Evolutionary conservation across 2,888 invertebrate species (phyloP).

Genomic region (Andrena camellia): DNA sequence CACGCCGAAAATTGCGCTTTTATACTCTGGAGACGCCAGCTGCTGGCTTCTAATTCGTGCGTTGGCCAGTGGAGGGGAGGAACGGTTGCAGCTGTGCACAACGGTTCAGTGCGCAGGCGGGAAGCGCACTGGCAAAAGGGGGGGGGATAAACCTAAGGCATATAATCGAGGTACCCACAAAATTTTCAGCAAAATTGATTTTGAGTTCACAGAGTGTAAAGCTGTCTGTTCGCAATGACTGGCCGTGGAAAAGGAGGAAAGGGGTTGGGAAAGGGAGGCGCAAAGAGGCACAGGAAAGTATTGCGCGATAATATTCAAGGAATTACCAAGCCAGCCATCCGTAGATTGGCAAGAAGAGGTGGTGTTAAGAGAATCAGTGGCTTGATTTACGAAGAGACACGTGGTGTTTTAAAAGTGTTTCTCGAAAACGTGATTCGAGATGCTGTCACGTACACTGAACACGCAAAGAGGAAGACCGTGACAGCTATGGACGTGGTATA

Average conservation of each 20-base stretch:
- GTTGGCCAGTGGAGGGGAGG: background rate
- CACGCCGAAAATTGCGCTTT: background rate
- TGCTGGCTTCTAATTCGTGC: slow-evolving; percentile 13
- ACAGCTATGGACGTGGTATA: slow-evolving; percentile 96
- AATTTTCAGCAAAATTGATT: background rate
- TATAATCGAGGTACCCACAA: background rate
- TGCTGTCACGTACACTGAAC: slow-evolving; percentile 94
- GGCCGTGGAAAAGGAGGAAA: slow-evolving; percentile 55
- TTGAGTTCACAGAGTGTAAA: background rate
- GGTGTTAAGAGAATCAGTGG: slow-evolving; percentile 87
- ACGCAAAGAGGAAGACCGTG: slow-evolving; percentile 94
- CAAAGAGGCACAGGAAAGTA: slow-evolving; percentile 85
- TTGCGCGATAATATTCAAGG: slow-evolving; percentile 92
- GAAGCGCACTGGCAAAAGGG: no score
- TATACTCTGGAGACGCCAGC: slow-evolving; percentile 1
- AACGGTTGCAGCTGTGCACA: background rate
- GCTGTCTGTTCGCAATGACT: slow-evolving; percentile 19
- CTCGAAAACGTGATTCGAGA: slow-evolving; percentile 93
- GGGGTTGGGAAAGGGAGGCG: slow-evolving; percentile 57
- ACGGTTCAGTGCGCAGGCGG: no score
- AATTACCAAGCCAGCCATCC: slow-evolving; percentile 92
- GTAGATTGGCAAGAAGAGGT: slow-evolving; percentile 88
- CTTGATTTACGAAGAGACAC: slow-evolving; percentile 87
- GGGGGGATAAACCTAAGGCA: background rate
- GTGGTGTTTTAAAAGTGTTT: slow-evolving; percentile 88